These are phyloP conservation scores for Rhipidura dahli DNA, from an alignment of 2,113 vertebrate genomes.

Conservation along the genomic window DNA sequence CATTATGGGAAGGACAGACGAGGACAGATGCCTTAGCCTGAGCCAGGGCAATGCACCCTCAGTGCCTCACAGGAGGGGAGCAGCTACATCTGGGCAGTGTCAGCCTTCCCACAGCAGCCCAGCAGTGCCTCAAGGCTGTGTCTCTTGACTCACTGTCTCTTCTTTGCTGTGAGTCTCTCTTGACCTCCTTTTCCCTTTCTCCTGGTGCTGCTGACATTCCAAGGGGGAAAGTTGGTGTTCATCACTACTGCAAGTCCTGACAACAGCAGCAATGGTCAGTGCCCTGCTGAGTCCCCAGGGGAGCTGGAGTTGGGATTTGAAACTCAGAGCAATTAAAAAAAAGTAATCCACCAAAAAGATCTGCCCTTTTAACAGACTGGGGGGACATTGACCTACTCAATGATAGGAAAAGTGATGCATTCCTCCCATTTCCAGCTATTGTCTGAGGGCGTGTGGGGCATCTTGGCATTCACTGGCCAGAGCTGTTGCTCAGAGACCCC, in stretches of 20 bases:
- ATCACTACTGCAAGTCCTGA: neutral
- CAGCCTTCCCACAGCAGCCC: neutral
- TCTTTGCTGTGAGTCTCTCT: neutral
- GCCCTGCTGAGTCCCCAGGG: neutral
- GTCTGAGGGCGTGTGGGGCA: neutral
- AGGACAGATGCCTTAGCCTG: neutral
- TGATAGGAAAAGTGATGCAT: neutral
- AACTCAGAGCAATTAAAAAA: neutral
- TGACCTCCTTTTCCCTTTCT: neutral
- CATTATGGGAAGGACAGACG: neutral
- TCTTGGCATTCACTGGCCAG: neutral
- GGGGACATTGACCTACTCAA: neutral
- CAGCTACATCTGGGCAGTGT: neutral
- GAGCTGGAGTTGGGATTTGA: neutral
- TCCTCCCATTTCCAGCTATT: neutral
- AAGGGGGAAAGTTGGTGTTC: neutral
- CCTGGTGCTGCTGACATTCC: neutral
- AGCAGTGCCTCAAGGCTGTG: accelerated
- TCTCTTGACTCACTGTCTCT: neutral
- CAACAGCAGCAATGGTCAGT: neutral
- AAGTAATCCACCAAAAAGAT: neutral
- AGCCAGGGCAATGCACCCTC: neutral
- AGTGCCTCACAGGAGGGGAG: neutral
- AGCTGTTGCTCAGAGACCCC: neutral
- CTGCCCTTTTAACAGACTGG: neutral